Base-by-base conservation (phyloP, 2,888 invertebrate genomes). In the Drosophila setosimentum region DNA sequence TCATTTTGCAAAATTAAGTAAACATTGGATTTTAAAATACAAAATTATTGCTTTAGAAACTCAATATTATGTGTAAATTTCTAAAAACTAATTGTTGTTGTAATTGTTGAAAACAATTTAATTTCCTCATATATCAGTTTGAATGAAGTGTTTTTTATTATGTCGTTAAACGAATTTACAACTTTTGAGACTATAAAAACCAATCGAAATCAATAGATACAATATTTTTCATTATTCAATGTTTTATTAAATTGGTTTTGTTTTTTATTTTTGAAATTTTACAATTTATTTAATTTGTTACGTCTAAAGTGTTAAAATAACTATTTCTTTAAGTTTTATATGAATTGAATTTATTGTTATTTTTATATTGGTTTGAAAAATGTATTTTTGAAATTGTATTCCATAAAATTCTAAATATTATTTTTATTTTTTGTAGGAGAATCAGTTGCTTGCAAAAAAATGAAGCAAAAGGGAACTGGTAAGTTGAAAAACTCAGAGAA, bases 341-440 rank as follows among this genome's bases (percentile, higher is more conserved):
- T n/a, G 0, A 21, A 40, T 3, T n/a, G 0, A 5, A 21, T 11
- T 11, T 10, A 10, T 18, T 18, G 2, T 5, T 13, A 0, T 21
- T 24, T 24, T 33, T 4, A 13, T 21, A 13, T 7, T 33, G 16
- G 7, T 48, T 16, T 35, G 16, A 6, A 0, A 48, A 7, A 7
- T 16, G 1, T 27, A 48, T 16, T 29, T 29, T 11, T 11, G 2
- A 0, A 16, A 16, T 13, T 27, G 11, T 5, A 2, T 27, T 10
- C 18, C n/a, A 5, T n/a, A 1, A 29, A 49, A 10, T 29, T 5
- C 18, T 49, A 49, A 49, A 5, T 45, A 18, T 7, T 21, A 16
- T 29, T 6, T n/a, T 6, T 1, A 18, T 49, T n/a, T 50, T n/a
- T n/a, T 18, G 6, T 18, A 29, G 29, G n/a, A 50, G 6, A 18